phyloP scores from a whole-genome alignment of 53 echinoderm and acorn worm species.

The Echinometra lucunter region DNA sequence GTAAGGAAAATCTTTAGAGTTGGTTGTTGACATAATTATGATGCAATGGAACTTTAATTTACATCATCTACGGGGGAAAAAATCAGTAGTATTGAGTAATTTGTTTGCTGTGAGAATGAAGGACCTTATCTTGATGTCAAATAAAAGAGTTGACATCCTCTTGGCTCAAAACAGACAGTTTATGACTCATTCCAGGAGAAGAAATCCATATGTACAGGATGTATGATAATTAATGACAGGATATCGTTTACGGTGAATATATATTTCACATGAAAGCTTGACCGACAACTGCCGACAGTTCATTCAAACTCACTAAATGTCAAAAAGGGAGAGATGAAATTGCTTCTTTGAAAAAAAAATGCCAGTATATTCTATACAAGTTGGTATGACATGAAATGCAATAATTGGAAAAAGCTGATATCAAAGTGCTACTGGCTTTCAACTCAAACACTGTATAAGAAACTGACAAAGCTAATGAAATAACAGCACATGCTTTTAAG shows the following conservation, averaged over 20 bases:
- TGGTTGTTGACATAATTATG: background rate
- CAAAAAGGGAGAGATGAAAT: too few relatives aligned
- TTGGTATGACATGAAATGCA: background rate
- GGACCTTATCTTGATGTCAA: too few relatives aligned
- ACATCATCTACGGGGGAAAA: background rate
- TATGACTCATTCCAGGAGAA: background rate
- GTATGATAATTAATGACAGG: background rate
- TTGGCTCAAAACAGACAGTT: too few relatives aligned
- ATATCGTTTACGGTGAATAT: background rate
- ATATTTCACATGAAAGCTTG: background rate
- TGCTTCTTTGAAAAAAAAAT: background rate
- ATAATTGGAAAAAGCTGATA: background rate
- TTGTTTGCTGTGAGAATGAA: background rate
- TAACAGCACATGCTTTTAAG: background rate
- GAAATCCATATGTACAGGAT: background rate
- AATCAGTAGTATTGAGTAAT: background rate
- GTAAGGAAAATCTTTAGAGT: background rate
- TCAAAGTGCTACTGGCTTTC: background rate
- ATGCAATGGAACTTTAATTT: background rate
- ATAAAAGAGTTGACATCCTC: too few relatives aligned
- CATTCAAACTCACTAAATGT: too few relatives aligned
- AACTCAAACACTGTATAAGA: background rate
- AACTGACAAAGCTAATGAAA: background rate
- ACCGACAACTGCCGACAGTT: background rate
- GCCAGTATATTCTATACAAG: background rate